Conservation (phyloP, 2,113 vertebrate genomes). For the Canis aureus region DNA sequence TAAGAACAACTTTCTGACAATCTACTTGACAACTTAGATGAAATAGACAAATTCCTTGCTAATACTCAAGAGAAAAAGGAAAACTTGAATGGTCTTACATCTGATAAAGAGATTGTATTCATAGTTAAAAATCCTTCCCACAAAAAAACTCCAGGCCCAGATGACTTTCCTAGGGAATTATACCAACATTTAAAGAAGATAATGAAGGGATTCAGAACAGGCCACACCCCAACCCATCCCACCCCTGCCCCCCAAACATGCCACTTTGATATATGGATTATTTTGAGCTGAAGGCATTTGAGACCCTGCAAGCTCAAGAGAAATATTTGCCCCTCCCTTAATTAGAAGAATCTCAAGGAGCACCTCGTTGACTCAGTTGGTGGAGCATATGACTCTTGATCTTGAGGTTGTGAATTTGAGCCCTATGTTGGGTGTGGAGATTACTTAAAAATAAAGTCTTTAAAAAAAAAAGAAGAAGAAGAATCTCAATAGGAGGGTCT, state of each 20-base stretch:
- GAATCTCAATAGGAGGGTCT: background rate
- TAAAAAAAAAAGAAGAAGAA: background rate
- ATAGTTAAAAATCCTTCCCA: slow-evolving; percentile 38
- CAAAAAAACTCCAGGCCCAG: background rate
- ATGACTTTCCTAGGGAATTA: background rate
- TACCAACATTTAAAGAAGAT: slow-evolving; percentile 11
- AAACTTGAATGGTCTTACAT: background rate
- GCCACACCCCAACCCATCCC: no score
- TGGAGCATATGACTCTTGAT: background rate
- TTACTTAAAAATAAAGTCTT: background rate
- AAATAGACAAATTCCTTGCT: slow-evolving; percentile 8
- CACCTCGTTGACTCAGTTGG: background rate
- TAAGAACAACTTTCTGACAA: background rate
- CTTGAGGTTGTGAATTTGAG: background rate
- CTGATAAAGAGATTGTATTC: background rate
- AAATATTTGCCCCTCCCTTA: background rate
- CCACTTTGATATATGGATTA: background rate
- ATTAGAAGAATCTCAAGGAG: background rate
- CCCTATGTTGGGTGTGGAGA: background rate
- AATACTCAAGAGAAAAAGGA: background rate
- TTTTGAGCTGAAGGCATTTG: background rate
- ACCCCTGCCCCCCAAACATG: background rate
- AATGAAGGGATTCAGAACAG: background rate
- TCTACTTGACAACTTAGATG: background rate
- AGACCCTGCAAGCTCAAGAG: background rate